Percentiles rank a stretch among this genome's conserved stretches.
Conservation (phyloP, 1,140 invertebrate species). For the Drosophila suzukii region DNA sequence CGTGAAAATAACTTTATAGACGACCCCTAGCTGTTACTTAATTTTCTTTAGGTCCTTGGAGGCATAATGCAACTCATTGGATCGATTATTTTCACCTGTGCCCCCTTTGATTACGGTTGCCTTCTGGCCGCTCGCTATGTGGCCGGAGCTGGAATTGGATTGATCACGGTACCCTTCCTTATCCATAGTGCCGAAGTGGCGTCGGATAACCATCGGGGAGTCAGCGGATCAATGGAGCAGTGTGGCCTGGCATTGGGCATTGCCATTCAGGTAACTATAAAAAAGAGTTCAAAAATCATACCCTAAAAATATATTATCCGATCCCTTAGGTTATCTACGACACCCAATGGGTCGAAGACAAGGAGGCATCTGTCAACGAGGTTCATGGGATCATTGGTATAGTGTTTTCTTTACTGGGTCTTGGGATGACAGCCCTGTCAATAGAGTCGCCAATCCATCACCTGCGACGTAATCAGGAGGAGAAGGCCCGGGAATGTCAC, state of each 20-base stretch:
- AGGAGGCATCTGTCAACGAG: slow-evolving; percentile 14
- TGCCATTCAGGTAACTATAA: slow-evolving; percentile 35
- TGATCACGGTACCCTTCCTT: slow-evolving; percentile 59
- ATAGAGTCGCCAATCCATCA: slow-evolving; percentile 63
- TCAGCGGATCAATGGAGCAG: slow-evolving; percentile 51
- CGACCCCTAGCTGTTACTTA: no score
- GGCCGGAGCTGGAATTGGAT: slow-evolving; percentile 61
- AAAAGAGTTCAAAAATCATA: not conserved
- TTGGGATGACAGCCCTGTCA: slow-evolving; percentile 6
- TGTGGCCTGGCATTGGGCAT: slow-evolving; percentile 62
- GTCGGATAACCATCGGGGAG: slow-evolving; percentile 39
- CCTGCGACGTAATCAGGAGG: slow-evolving; percentile 35
- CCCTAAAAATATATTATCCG: not conserved
- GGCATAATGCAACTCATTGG: slow-evolving; percentile 43
- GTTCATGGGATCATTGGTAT: slow-evolving; percentile 28
- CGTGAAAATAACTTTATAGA: slow-evolving; percentile 1
- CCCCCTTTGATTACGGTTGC: slow-evolving; percentile 46
- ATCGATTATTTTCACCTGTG: slow-evolving; percentile 60
- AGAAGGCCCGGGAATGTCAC: slow-evolving; percentile 40
- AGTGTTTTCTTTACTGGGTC: slow-evolving; percentile 10
- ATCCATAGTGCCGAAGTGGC: slow-evolving; percentile 66
- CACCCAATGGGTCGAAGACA: slow-evolving; percentile 46
- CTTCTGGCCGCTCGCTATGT: slow-evolving; percentile 66
- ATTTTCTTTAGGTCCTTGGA: slow-evolving; percentile 22
- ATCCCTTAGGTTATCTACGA: slow-evolving; percentile 47